Conservation (phyloP, 2,797 vertebrate species). For the Valencia hispanica region DNA sequence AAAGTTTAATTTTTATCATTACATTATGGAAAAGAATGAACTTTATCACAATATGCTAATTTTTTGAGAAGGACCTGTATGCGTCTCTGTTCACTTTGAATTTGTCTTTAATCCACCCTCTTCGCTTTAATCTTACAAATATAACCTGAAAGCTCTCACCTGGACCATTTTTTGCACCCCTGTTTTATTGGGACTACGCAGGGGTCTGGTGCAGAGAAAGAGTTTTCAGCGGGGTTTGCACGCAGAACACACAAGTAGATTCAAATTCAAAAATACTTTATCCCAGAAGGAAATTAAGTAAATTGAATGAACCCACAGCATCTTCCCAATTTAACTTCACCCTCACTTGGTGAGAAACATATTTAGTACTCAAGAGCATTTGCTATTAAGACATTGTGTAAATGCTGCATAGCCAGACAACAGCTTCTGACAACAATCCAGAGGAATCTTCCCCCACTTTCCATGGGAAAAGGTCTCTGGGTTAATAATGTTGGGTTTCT, state of each 20-base stretch:
- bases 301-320: not conserved
- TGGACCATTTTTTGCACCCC: not conserved
- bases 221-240: not conserved
- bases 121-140: not conserved
- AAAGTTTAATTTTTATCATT: too few species aligned
- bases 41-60: too few species aligned
- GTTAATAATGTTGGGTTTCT: not conserved
- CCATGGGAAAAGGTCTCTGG: not conserved
- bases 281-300: too few species aligned
- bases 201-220: too few species aligned
- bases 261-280: too few species aligned
- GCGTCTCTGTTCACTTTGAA: not conserved
- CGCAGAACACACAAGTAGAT: too few species aligned
- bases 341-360: not conserved
- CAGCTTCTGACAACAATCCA: too few species aligned
- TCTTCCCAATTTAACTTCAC: not conserved
- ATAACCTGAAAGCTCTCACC: not conserved
- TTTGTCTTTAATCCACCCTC: not conserved
- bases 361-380: not conserved
- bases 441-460: not conserved
- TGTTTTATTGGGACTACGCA: not conserved
- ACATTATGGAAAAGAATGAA: too few species aligned
- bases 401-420: not conserved
- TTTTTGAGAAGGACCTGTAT: too few species aligned
- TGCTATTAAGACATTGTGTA: not conserved